A percentile compares a stretch with the other conserved stretches of the same genome.
Evolutionary conservation across 2,113 vertebrate species (phyloP).

Genomic region (Gavialis gangeticus): DNA sequence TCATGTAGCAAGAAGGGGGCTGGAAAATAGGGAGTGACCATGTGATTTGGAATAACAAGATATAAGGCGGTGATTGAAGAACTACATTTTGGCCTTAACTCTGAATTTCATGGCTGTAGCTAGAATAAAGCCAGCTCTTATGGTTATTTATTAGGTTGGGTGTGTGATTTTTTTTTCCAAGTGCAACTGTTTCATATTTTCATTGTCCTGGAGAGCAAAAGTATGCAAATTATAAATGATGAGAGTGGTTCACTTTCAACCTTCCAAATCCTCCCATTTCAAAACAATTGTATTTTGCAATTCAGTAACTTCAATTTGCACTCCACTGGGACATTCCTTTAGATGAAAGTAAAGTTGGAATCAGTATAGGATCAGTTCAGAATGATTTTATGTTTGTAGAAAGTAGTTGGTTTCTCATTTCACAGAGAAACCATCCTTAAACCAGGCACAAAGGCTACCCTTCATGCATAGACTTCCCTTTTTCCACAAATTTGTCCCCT

Average conservation of each 20-base stretch:
- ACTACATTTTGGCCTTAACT: not conserved
- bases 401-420: slow-evolving; percentile 27
- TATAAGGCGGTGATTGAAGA: not conserved
- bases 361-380: not conserved
- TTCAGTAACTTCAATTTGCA: not conserved
- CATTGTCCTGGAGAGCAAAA: not conserved
- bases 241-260: not conserved
- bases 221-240: not conserved
- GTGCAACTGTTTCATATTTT: not conserved
- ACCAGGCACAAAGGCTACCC: accelerated
- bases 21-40: not conserved
- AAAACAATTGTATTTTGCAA: not conserved
- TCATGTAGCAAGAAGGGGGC: not conserved
- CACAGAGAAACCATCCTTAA: not conserved
- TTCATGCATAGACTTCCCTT: not conserved
- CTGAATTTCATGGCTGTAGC: not conserved
- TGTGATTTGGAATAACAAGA: not conserved
- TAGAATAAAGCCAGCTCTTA: accelerated
- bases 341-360: slow-evolving; percentile 14
- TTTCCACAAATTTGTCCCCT: not conserved
- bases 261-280: not conserved
- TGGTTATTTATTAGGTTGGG: not conserved
- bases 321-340: not conserved
- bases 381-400: slow-evolving; percentile 35
- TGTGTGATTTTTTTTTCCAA: not conserved